phyloP scores from a whole-genome alignment of 2,113 vertebrate species.

The Ptychochromis oligacanthus region DNA sequence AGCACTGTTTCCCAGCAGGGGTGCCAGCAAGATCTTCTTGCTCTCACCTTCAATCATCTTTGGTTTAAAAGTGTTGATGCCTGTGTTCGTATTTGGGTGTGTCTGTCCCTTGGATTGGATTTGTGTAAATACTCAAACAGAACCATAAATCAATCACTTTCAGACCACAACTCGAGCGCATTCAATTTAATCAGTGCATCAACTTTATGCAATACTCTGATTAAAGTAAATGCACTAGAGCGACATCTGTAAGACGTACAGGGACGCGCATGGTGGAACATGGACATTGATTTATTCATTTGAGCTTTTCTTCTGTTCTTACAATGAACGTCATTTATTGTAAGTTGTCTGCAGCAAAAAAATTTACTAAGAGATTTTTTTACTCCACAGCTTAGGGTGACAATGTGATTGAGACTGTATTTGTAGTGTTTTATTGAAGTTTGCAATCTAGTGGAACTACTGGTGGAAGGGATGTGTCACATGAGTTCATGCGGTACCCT shows the following conservation, averaged over 20 bases:
- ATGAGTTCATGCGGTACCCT: background rate
- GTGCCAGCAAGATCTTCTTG: background rate
- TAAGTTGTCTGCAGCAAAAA: background rate
- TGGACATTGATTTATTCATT: slow-evolving; percentile 20
- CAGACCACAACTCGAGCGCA: background rate
- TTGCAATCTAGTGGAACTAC: background rate
- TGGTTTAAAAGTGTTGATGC: background rate
- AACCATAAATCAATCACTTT: slow-evolving; percentile 21
- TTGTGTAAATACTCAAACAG: background rate
- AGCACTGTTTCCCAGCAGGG: background rate
- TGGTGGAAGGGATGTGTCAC: background rate
- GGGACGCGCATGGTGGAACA: background rate
- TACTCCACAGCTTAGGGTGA: background rate
- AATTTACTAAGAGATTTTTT: background rate
- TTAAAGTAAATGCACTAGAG: slow-evolving; percentile 26
- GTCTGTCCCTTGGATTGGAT: background rate
- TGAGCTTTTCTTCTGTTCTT: background rate
- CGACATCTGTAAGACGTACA: background rate
- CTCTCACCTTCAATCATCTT: slow-evolving; percentile 9
- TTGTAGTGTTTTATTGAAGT: background rate
- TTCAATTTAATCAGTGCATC: slow-evolving; percentile 43
- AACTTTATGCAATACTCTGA: slow-evolving; percentile 4
- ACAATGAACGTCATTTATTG: background rate
- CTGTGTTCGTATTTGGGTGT: background rate
- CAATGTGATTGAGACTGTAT: background rate